Evolutionary conservation across 2,888 invertebrate genomes (phyloP).

Genomic region (Dynastes tityus): DNA sequence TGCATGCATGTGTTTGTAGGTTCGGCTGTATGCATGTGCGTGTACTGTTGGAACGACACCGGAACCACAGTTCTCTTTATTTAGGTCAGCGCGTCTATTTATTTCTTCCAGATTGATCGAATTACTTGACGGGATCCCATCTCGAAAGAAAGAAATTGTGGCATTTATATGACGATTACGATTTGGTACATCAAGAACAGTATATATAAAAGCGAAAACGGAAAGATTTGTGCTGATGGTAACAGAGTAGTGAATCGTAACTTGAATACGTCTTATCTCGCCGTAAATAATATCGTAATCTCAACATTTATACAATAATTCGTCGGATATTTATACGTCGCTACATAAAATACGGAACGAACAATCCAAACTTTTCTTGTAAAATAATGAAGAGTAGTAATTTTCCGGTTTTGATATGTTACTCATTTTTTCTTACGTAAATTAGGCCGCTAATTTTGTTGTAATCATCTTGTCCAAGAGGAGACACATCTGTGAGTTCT

Average conservation of each 20-base stretch:
- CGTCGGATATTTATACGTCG: too few species aligned
- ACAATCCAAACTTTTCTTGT: too few species aligned
- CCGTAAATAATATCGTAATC: not conserved
- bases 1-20: not conserved
- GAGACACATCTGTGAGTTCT: too few species aligned
- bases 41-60: slow-evolving; percentile 23
- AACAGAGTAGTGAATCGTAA: not conserved
- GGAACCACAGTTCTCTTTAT: slow-evolving; percentile 26
- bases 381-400: too few species aligned
- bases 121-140: slow-evolving; percentile 17
- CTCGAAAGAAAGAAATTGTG: slow-evolving; percentile 12
- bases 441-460: too few species aligned
- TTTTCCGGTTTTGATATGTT: too few species aligned
- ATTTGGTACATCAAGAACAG: not conserved
- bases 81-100: slow-evolving; percentile 37
- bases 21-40: not conserved
- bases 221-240: not conserved
- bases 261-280: not conserved
- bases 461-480: too few species aligned
- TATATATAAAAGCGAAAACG: not conserved
- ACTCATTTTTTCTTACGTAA: too few species aligned
- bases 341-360: too few species aligned
- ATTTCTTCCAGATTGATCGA: slow-evolving; percentile 31
- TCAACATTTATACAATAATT: too few species aligned
- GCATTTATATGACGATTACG: slow-evolving; percentile 13